Percentiles rank a stretch among this genome's conserved stretches.
phyloP scores from a whole-genome alignment of 1,140 invertebrate species.

The Drosophila pachea region DNA sequence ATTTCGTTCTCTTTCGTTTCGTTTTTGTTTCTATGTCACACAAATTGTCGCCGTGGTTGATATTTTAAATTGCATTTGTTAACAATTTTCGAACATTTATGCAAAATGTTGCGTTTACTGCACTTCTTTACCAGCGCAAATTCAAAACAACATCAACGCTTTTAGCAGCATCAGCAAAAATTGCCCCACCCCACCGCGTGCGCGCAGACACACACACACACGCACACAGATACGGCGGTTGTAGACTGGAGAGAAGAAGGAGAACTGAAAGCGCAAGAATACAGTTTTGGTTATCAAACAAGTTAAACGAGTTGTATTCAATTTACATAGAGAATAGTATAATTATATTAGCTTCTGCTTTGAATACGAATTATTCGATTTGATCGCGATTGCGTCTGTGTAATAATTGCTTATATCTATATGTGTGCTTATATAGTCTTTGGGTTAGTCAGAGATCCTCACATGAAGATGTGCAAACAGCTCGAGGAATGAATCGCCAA shows the following conservation, averaged over 20 bases:
- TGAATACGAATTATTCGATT: not conserved
- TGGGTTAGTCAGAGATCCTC: too few relatives aligned
- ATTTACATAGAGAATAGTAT: constrained; percentile 11
- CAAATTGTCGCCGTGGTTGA: constrained; percentile 72
- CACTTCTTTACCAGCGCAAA: constrained; percentile 2
- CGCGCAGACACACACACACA: too few relatives aligned
- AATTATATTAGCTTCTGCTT: constrained; percentile 5
- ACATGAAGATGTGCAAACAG: too few relatives aligned
- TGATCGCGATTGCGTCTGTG: not conserved
- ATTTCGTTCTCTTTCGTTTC: constrained; percentile 9
- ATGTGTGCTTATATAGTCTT: too few relatives aligned
- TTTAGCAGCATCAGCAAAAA: constrained; percentile 16
- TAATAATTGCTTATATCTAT: not conserved
- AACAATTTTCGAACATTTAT: constrained; percentile 70
- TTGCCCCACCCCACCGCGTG: not conserved
- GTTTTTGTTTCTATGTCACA: constrained; percentile 61
- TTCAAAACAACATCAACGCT: constrained; percentile 12
- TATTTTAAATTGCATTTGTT: constrained; percentile 75
- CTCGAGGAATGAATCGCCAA: too few relatives aligned
- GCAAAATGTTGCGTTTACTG: constrained; percentile 48
- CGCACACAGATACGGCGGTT: not conserved
- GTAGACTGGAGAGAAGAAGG: not conserved
- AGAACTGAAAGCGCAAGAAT: not conserved
- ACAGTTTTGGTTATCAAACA: constrained; percentile 16
- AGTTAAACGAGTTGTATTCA: constrained; percentile 19